Base-by-base conservation (phyloP, 1,140 invertebrate genomes). In the Atta cephalotes region DNA sequence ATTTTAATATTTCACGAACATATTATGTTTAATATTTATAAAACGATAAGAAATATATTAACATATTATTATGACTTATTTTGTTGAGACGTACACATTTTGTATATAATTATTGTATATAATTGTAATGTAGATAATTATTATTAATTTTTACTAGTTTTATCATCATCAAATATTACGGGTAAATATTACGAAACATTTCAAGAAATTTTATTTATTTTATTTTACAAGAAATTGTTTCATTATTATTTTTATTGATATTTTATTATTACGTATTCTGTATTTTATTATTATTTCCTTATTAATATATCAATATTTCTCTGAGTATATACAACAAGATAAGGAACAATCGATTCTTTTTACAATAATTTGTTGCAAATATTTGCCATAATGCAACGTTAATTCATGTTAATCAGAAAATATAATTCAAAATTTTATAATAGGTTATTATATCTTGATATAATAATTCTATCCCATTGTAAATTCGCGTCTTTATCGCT, bases 401-500 rank as follows among this genome's bases (percentile, higher is more conserved):
- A 45, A 81, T 81, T 81, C 45, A 1, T 31, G 35, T 7, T 56
- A 49, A 76, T 18, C n/a, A 63, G 21, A 72, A 16, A 0, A 3
- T 25, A 18, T 21, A 35, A 35, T 28, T 78, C 25, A 21, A 49
- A 45, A 16, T 35, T 18, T 0, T 7, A 25, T 31, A 31, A 74
- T 25, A 35, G 25, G 45, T 71, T 45, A 71, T 71, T 28, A 70
- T 58, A 16, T 51, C 14, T 18, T 5, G 10, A 14, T 10, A 25
- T 5, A 25, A 39, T n/a, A n/a, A 81, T 60, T 66, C 14, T 1
- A 72, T 28, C 6, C 4, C 12, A 28, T 25, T 51, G 51, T 14
- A 60, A 45, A 56, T 56, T 58, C 53, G 35, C 35, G 21, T 51
- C 56, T 62, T 62, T 25, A 28, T 76, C 80, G 39, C 45, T 84